Conservation (phyloP, 2,797 vertebrate species). For the Sphaeramia orbicularis region DNA sequence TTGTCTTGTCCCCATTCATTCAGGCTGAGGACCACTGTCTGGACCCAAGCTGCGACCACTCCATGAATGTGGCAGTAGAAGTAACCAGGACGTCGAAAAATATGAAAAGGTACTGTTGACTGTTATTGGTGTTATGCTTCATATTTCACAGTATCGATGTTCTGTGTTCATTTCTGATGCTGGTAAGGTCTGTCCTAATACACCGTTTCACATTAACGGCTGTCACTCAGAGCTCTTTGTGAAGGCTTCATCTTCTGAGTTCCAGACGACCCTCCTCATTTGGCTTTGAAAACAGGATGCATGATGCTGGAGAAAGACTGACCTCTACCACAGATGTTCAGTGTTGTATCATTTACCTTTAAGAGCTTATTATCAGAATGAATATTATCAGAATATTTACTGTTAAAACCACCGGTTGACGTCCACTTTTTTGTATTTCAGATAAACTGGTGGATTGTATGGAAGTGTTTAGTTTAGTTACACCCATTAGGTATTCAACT, state of each 20-base stretch:
- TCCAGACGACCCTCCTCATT: neutral
- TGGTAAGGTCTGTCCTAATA: conserved; percentile 6
- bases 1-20: conserved; percentile 49
- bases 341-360: conserved; percentile 40
- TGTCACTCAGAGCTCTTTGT: conserved; percentile 15
- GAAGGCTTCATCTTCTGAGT: conserved; percentile 4
- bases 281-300: conserved; percentile 21
- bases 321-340: neutral
- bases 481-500: too few species aligned
- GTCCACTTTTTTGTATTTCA: too few species aligned
- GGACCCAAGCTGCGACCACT: conserved; percentile 26
- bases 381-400: too few species aligned
- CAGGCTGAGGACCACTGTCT: conserved; percentile 39
- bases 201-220: neutral
- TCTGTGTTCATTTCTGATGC: neutral
- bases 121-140: too few species aligned
- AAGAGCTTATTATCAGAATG: too few species aligned
- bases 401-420: too few species aligned
- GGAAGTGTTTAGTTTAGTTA: too few species aligned
- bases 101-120: conserved; percentile 47
- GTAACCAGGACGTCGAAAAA: conserved; percentile 13
- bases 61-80: conserved; percentile 15
- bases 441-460: too few species aligned
- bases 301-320: conserved; percentile 2
- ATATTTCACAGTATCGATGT: too few species aligned